Evolutionary conservation across 2,797 vertebrate genomes (phyloP), one percentile per base, ranked within the genome.

Genomic region (Mycteria americana): DNA sequence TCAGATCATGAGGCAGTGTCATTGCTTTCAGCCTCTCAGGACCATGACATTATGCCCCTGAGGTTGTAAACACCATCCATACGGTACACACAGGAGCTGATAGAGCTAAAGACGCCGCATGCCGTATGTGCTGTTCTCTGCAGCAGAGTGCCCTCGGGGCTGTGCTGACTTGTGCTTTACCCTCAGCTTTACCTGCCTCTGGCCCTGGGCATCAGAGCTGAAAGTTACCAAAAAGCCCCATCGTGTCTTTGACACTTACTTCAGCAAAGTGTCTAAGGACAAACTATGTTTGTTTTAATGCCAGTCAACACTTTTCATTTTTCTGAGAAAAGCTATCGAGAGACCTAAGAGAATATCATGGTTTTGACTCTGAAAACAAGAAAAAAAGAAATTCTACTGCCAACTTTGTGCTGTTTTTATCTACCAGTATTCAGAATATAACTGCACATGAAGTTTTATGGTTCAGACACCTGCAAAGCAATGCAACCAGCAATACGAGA

Each of bases 1-100:
- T 24, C 13, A 57, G 51, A 37, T 53, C 0, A n/a, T 3, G 33
- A 50, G 11, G 14, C 11, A 15, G 6, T 18, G 22, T 35, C 11
- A 1, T 7, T 4, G 2, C 16, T 78, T 90, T 37, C 70, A 68
- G 45, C 28, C 54, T 67, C 43, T 28, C 35, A 43, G 19, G 50
- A 12, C 33, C 7, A 4, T 10, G 35, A 54, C 30, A 1, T 23
- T 17, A 25, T 35, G 41, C 14, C 37, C 13, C 3, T 5, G 14
- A 35, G 7, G 18, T 43, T 56, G 41, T 17, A 37, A 45, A 21
- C 22, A 5, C 7, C 15, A 5, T 10, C 43, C 11, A 1, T 13
- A 4, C 3, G 9, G 14, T 10, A 1, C 10, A 21, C 8, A 1
- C 5, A 9, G 31, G 46, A 57, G 23, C 35, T 37, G 24, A 8